phyloP scores from a whole-genome alignment of 2,888 invertebrate genomes.

The Chloroclystis v-ata region DNA sequence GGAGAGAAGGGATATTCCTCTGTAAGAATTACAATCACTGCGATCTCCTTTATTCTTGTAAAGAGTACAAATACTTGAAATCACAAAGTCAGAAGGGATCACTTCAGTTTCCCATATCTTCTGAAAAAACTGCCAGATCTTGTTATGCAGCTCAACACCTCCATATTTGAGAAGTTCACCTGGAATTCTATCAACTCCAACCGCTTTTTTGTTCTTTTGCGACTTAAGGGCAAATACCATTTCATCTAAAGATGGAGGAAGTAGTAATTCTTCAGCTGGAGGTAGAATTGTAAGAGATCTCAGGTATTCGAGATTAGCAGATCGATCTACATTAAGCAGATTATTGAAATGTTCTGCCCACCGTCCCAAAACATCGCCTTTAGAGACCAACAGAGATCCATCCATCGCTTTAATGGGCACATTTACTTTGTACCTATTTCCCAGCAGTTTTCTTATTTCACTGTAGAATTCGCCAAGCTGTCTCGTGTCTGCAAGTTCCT shows the following conservation, averaged over 20 bases:
- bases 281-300: background rate
- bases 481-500: conserved; percentile 2
- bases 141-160: too few relatives aligned
- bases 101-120: too few relatives aligned
- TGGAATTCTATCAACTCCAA: too few relatives aligned
- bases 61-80: background rate
- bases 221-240: too few relatives aligned
- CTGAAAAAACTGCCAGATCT: too few relatives aligned
- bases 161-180: too few relatives aligned
- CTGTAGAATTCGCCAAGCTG: conserved; percentile 3
- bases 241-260: background rate
- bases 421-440: background rate
- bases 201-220: too few relatives aligned
- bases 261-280: background rate
- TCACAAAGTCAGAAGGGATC: background rate
- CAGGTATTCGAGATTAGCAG: too few relatives aligned
- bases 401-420: background rate
- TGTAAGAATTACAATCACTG: conserved; percentile 1
- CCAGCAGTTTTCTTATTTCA: background rate
- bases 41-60: conserved; percentile 5
- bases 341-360: too few relatives aligned
- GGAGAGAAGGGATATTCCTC: background rate
- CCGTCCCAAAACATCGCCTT: background rate
- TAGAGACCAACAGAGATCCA: background rate
- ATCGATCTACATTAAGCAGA: too few relatives aligned